A percentile compares a stretch with the other conserved stretches of the same genome.
These are phyloP conservation scores for Semibalanus balanoides DNA, from an alignment of 1,140 invertebrate genomes.

Conservation along the genomic window DNA sequence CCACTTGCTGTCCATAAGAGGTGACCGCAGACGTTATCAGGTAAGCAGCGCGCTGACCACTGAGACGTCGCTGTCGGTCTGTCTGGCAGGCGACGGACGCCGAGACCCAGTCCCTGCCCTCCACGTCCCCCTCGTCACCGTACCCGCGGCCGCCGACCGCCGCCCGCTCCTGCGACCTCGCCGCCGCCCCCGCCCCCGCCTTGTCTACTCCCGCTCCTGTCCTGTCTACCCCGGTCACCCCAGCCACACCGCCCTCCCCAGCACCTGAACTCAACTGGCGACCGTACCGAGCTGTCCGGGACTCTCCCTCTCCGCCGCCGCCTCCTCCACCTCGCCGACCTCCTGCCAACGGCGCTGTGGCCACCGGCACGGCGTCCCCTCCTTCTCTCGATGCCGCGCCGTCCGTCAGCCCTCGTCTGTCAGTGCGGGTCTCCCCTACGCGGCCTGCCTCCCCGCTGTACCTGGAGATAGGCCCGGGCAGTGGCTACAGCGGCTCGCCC, in stretches of 20 bases:
- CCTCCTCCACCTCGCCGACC: no score
- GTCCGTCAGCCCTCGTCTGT: conserved; percentile 23
- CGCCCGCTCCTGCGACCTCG: conserved; percentile 5
- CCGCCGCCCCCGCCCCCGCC: background rate
- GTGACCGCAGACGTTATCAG: no score
- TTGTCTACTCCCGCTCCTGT: no score
- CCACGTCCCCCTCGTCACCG: background rate
- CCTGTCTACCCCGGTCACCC: background rate
- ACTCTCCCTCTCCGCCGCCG: no score
- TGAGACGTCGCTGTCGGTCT: background rate
- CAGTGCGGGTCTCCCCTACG: conserved; percentile 31
- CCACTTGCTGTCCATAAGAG: no score
- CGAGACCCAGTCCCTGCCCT: background rate
- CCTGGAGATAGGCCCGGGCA: conserved; percentile 8
- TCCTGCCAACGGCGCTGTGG: conserved; percentile 25
- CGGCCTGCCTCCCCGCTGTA: conserved; percentile 12
- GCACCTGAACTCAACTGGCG: no score
- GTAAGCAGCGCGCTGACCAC: no score
- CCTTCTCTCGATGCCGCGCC: conserved; percentile 2
- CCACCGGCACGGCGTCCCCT: background rate
- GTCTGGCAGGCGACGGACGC: background rate
- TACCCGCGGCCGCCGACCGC: no score
- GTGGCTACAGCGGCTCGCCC: conserved; percentile 14
- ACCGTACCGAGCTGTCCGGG: no score
- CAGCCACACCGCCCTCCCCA: background rate